Evolutionary conservation across 1,140 invertebrate genomes (phyloP), one percentile per base, ranked within the genome.

Genomic region (Ladona fulva): DNA sequence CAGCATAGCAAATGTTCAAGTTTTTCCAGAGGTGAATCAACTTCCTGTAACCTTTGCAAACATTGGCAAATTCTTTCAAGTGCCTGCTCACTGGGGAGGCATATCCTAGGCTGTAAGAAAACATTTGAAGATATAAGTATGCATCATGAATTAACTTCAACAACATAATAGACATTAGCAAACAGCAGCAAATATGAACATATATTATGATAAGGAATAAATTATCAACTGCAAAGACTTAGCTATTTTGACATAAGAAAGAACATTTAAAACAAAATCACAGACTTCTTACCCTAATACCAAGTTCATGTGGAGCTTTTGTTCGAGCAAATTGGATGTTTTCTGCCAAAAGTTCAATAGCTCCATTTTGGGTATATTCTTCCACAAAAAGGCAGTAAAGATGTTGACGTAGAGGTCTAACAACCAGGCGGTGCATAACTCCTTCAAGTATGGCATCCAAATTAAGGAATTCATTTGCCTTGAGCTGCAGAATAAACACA

Each of bases 21-120:
- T 85, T 98, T 98, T 82, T 97, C 95, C 79, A 97, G 85, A 0
- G 97, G 97, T 16, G 96, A 94, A 83, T 97, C 96, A 10, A 95
- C 94, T 83, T 92, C 92, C 86, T 97, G 95, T 82, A 98, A 90
- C 80, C 91, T 90, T 59, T 90, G 89, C 78, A 98, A 89, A 83
- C 92, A 91, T 80, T 92, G 91, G 78, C 93, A 90, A 78, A 98
- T 96, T 25, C 89, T 86, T 37, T 93, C 91, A 83, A 98, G 86
- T 74, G 91, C 91, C 11, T 88, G 84, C 77, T 92, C 88, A 29
- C 91, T 90, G 74, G 94, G 94, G 77, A 94, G 90, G 80, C 91
- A 89, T 1, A 95, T 90, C 76, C 92, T 92, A 79, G 91, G 86
- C 89, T 95, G 85, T 25, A 87, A 86, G 29, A 8, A 37, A 37